Evolutionary conservation across 2,888 invertebrate genomes (phyloP).

Genomic region (Megaustenia siamemsis): DNA sequence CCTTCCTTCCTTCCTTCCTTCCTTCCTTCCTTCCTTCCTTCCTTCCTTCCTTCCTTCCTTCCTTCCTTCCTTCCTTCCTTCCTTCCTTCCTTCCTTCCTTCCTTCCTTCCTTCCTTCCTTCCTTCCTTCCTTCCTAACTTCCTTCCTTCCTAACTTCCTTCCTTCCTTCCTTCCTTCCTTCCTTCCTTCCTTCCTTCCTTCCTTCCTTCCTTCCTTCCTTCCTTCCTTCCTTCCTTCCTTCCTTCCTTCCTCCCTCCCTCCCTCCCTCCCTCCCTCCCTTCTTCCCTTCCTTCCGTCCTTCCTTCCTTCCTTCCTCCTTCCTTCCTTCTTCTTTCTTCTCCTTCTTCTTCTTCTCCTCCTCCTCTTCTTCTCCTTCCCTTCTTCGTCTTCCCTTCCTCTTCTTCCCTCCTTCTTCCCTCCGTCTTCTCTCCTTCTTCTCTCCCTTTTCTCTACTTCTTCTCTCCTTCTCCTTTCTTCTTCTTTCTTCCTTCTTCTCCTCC

Average conservation of each 20-base stretch:
- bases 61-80: no score
- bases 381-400: no score
- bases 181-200: not conserved
- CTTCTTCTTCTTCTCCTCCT: constrained; percentile 2
- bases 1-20: no score
- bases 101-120: not conserved
- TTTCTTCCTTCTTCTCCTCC: no score
- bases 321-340: constrained; percentile 8
- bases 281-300: not conserved
- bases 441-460: no score
- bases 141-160: not conserved
- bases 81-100: not conserved
- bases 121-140: not conserved
- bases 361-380: no score
- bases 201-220: not conserved
- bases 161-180: not conserved
- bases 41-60: no score
- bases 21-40: no score
- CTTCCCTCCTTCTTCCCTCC: no score
- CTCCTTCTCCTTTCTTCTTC: no score
- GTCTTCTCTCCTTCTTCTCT: no score
- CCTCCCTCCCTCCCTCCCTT: not conserved
- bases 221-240: constrained; percentile 6
- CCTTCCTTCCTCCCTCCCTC: not conserved
- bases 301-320: constrained; percentile 5